Percentiles rank a stretch among this genome's conserved stretches.
Conservation (phyloP, 2,888 invertebrate species). For the Calameuta idolon region DNA sequence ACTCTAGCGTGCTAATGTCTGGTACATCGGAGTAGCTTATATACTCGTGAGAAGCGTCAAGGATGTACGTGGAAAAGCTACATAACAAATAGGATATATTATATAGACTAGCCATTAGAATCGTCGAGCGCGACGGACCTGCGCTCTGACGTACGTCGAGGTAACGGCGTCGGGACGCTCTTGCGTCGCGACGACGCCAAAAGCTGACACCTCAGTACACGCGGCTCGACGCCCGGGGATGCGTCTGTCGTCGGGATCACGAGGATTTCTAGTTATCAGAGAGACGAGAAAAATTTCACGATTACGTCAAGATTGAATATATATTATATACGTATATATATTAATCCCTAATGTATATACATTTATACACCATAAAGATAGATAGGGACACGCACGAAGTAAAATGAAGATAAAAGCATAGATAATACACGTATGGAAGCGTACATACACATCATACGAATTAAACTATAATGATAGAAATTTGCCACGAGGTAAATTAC, state of each 20-base stretch:
- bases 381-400: too few species aligned
- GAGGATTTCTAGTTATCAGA: not conserved
- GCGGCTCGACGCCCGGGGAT: slow-evolving; percentile 63
- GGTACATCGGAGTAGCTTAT: too few species aligned
- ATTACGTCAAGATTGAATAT: not conserved
- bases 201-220: slow-evolving; percentile 58
- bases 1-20: too few species aligned
- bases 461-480: slow-evolving; percentile 53
- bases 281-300: slow-evolving; percentile 1
- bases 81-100: too few species aligned
- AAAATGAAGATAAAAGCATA: too few species aligned
- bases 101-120: too few species aligned
- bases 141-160: slow-evolving; percentile 42
- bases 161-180: slow-evolving; percentile 47
- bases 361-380: too few species aligned
- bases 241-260: slow-evolving; percentile 41
- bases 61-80: too few species aligned
- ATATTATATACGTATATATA: too few species aligned
- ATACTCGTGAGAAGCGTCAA: too few species aligned
- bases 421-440: too few species aligned
- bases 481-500: slow-evolving; percentile 49
- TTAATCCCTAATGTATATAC: too few species aligned
- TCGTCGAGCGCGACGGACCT: slow-evolving; percentile 32
- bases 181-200: slow-evolving; percentile 42
- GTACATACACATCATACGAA: not conserved